Evolutionary conservation across 1,140 invertebrate genomes (phyloP).

Genomic region (Megathymus violae): DNA sequence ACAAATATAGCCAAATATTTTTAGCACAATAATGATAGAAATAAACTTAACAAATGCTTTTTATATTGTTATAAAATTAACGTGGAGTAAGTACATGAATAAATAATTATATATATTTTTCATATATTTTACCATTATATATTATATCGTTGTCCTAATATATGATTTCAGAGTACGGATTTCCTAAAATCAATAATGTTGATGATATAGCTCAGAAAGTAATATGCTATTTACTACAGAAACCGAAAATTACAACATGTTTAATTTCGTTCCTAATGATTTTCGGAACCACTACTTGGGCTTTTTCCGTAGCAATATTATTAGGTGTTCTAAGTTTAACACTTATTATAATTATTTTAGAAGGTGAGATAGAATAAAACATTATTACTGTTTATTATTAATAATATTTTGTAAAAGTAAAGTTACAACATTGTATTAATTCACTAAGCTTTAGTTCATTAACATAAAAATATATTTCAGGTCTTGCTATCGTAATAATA

Average conservation of each 20-base stretch:
- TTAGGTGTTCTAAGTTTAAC: constrained; percentile 37
- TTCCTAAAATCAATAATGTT: not conserved
- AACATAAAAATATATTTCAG: constrained; percentile 41
- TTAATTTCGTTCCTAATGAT: constrained; percentile 36
- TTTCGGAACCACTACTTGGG: constrained; percentile 28
- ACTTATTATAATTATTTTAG: constrained; percentile 43
- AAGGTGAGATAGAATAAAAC: constrained; percentile 47
- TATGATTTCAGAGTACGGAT: constrained; percentile 48
- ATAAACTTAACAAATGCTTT: constrained; percentile 55
- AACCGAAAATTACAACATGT: constrained; percentile 48
- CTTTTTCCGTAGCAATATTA: constrained; percentile 36
- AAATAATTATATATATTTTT: too few relatives aligned
- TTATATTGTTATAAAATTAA: constrained; percentile 40
- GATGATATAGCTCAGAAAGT: constrained; percentile 17
- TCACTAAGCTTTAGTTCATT: too few relatives aligned
- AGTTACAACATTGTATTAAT: too few relatives aligned
- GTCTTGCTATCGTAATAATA: constrained; percentile 35
- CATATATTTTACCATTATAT: too few relatives aligned
- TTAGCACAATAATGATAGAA: constrained; percentile 47
- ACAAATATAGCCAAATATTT: too few relatives aligned
- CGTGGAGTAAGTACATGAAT: constrained; percentile 55
- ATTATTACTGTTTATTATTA: too few relatives aligned
- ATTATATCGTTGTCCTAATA: too few relatives aligned
- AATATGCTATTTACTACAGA: constrained; percentile 37
- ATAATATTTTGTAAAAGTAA: too few relatives aligned